phyloP scores from a whole-genome alignment of 2,888 invertebrate genomes.

The Polymixis lichenea region DNA sequence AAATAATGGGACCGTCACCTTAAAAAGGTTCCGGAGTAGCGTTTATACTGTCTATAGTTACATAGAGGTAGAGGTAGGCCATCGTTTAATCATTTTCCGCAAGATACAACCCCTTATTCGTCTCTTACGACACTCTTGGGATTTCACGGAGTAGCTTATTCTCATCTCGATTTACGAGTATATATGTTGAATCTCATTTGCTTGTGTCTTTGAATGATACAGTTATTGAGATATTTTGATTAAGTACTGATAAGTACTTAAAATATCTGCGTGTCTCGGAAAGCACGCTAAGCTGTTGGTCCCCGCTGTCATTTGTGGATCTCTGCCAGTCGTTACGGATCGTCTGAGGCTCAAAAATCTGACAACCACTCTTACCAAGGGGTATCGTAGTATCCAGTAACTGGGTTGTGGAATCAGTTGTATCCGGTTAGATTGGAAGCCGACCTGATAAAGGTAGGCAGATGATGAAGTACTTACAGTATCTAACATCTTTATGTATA shows the following conservation, averaged over 20 bases:
- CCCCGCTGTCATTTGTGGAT: too few relatives aligned
- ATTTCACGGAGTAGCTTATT: conserved; percentile 28
- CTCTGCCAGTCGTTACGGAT: too few relatives aligned
- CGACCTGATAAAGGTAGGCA: too few relatives aligned
- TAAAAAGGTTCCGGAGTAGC: neutral
- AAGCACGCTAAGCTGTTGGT: too few relatives aligned
- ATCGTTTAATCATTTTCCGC: conserved; percentile 19
- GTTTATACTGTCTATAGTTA: conserved; percentile 11
- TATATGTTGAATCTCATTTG: conserved; percentile 30
- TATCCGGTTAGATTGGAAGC: too few relatives aligned
- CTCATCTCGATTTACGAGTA: conserved; percentile 4
- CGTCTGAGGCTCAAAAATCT: too few relatives aligned
- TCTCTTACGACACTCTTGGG: conserved; percentile 22
- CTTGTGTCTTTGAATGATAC: conserved; percentile 17
- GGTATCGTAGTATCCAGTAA: too few relatives aligned
- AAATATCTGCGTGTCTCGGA: too few relatives aligned
- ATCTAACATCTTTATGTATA: neutral
- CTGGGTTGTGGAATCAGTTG: too few relatives aligned
- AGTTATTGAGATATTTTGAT: neutral
- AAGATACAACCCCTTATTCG: conserved; percentile 10
- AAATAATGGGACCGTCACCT: conserved; percentile 44
- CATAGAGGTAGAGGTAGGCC: neutral
- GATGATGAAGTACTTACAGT: neutral
- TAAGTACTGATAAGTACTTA: neutral
- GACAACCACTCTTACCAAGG: too few relatives aligned